Evolutionary conservation across 2,113 vertebrate species (phyloP), one percentile per base, ranked within the genome.

Genomic region (Pelusios castaneus): DNA sequence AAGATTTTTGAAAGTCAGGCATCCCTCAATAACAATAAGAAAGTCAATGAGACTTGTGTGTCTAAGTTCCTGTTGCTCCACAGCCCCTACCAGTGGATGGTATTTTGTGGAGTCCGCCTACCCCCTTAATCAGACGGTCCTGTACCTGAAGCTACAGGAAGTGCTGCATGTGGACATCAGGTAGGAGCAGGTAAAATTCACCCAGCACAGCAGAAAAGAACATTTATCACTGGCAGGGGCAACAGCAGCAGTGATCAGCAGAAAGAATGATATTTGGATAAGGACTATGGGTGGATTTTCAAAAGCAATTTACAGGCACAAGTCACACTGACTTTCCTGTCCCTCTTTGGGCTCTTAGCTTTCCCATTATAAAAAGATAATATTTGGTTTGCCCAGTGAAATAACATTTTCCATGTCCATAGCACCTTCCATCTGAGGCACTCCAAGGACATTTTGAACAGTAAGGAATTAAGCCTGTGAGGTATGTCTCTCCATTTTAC

Each of bases 161-260:
- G 10, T 11, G 38, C 38, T 82, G 45, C 67, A 67, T 0, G 0
- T 3, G 24, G 54, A 4, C 82, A 17, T 34, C 45, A 60, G 29
- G 5, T 9, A 10, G 52, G 8, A 82, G 10, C 10, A 47, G 47
- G 47, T 38, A 67, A 12, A 21, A 19, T n/a, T 38, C 9, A 17
- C 16, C 10, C 34, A 67, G 63, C 34, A n/a, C 34, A 67, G 63
- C 4, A 17, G 16, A 77, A 54, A 76, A 76, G 49, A 4, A 27
- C 7, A 49, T 85, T 38, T 80, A 38, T 55, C 52, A 13, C 11
- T 54, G 78, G 14, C 4, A 17, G 73, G 4, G 73, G 3, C 47
- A 82, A 14, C 45, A 56, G 31, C 29, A 12, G 9, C 11, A 9
- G 34, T 1, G 5, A n/a, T 83, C 49, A 3, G 25, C 12, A 1